Evolutionary conservation across 2,113 vertebrate genomes (phyloP).

Genomic region (Peromyscus leucopus): DNA sequence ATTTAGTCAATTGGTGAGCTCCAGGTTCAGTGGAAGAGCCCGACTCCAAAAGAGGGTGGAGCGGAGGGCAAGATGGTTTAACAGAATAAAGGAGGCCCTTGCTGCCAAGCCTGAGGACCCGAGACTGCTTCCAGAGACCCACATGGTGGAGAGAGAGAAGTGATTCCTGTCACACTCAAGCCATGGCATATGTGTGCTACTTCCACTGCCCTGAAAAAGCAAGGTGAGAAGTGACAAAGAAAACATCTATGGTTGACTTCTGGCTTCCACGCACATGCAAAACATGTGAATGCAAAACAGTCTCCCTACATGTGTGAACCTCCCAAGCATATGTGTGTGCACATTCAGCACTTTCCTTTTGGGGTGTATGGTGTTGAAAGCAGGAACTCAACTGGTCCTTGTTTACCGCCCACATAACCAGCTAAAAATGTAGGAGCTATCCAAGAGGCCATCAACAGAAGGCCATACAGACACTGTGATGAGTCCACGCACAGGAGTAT

Average conservation of each 20-base stretch:
- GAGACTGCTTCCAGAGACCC: not conserved
- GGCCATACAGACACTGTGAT: rapidly evolving
- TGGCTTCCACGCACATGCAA: not conserved
- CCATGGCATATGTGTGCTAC: not conserved
- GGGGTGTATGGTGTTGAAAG: not conserved
- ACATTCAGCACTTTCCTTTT: rapidly evolving
- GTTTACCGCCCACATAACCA: too few species aligned
- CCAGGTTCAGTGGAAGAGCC: not conserved
- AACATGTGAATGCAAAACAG: not conserved
- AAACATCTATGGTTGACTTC: too few species aligned
- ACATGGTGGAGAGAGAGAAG: not conserved
- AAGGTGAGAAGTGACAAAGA: rapidly evolving
- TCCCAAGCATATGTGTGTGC: not conserved
- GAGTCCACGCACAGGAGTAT: rapidly evolving
- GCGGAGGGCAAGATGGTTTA: not conserved
- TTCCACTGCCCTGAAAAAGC: too few species aligned
- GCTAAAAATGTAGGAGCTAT: not conserved
- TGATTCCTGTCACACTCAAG: not conserved
- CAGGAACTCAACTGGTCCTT: rapidly evolving
- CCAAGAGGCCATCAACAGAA: rapidly evolving
- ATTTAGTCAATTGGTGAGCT: not conserved
- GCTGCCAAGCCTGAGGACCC: too few species aligned
- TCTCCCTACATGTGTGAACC: not conserved
- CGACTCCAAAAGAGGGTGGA: not conserved
- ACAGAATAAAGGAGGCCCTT: not conserved